phyloP scores from a whole-genome alignment of 1,140 invertebrate genomes.

The Pogonus chalceus region DNA sequence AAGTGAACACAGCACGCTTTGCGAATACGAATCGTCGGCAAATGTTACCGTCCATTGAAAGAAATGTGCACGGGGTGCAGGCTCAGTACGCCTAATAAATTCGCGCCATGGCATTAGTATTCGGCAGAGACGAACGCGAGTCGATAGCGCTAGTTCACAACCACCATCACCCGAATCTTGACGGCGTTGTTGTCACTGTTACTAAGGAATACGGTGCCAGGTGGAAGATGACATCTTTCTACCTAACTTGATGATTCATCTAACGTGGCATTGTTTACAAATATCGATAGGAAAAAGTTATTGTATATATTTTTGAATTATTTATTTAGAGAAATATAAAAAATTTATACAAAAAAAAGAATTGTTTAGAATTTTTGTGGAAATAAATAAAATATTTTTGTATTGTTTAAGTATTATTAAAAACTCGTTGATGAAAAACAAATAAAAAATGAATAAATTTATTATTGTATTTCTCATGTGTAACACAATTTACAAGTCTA shows the following conservation, averaged over 20 bases:
- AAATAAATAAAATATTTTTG: no score
- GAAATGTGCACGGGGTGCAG: slow-evolving; percentile 11
- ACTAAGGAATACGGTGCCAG: background rate
- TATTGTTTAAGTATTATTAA: no score
- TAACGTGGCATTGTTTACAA: no score
- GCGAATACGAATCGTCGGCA: slow-evolving; percentile 20
- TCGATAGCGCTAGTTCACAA: background rate
- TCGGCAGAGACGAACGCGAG: background rate
- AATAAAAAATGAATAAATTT: no score
- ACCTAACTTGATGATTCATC: no score
- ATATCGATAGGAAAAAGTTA: no score
- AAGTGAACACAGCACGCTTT: slow-evolving; percentile 19
- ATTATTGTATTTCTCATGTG: no score
- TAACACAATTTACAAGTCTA: no score
- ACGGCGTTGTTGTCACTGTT: no score
- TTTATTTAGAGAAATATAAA: no score
- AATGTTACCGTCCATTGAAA: slow-evolving; percentile 21
- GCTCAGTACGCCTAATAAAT: background rate
- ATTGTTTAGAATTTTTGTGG: background rate
- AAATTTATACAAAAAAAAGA: background rate
- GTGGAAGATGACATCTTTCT: background rate
- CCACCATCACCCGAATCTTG: background rate
- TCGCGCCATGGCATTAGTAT: slow-evolving; percentile 1
- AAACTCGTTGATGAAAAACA: no score
- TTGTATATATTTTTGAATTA: no score